Evolutionary conservation across 2,888 invertebrate species (phyloP), one percentile per base, ranked within the genome.

Genomic region (Lasioglossum zephyrum): DNA sequence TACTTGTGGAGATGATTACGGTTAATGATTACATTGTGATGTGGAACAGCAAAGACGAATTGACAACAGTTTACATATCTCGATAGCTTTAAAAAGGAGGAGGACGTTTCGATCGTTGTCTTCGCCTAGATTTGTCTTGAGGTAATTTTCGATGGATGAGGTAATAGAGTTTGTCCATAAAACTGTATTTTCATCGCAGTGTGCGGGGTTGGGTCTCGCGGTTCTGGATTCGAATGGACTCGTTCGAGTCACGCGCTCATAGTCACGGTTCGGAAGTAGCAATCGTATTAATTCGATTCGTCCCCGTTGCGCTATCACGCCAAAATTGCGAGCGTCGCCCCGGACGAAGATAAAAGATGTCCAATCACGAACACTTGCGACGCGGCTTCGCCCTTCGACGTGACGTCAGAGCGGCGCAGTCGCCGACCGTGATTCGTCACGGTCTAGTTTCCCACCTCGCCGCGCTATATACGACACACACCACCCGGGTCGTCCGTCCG

Each of bases 381-480:
- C 83, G 79, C 53, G 77, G 69, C 63, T 79, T 90, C 89, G 85
- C 88, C 87, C 91, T 88, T 86, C 81, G 84, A 84, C 82, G 83
- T 86, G 89, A 89, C 84, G 89, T 88, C 89, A 87, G 77, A 70
- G 69, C 87, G 81, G 89, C 89, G 88, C 90, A 91, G 88, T 90
- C 91, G 89, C 87, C 89, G 90, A 88, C 89, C 90, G 91, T 88
- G 92, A 92, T 92, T 91, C 92, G 93, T 93, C 90, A 92, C 92
- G 93, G 91, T 93, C 93, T 92, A 93, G 91, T 93, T 93, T 93
- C 90, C 91, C 87, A 89, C 88, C 88, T 88, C 82, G 85, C n/a
- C 72, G 74, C 79, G 84, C 73, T 77, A 77, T 77, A 77, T 77
- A 41, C 77, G 77, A 69, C 76, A 36, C 49, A 70, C 79, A 44